These are phyloP conservation scores for Cheilosia vulpina DNA, from an alignment of 2,888 invertebrate genomes.

Conservation along the genomic window DNA sequence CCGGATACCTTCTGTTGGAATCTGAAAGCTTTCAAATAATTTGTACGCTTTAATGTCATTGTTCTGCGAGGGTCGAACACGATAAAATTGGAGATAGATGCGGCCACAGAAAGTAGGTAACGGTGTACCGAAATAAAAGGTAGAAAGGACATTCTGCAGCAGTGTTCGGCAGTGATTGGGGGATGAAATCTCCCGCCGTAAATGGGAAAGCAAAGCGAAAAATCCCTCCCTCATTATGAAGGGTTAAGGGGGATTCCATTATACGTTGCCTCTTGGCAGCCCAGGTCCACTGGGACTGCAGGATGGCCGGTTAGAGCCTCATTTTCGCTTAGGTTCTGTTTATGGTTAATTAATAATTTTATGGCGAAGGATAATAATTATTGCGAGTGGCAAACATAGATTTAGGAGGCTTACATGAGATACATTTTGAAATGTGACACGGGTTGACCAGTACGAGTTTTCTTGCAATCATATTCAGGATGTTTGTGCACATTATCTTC, in stretches of 20 bases:
- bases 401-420: conserved; percentile 31
- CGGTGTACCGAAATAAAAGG: conserved; percentile 26
- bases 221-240: conserved; percentile 67
- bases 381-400: conserved; percentile 4
- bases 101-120: conserved; percentile 45
- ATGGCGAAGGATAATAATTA: conserved; percentile 34
- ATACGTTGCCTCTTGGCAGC: conserved; percentile 27
- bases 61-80: conserved; percentile 59
- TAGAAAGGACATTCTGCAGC: conserved; percentile 19
- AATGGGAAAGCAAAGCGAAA: conserved; percentile 60
- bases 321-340: conserved; percentile 3
- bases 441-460: background rate
- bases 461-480: background rate
- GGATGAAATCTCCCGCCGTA: conserved; percentile 59
- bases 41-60: conserved; percentile 74
- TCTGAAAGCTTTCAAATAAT: conserved; percentile 72
- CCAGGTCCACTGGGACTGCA: conserved; percentile 42
- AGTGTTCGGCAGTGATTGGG: conserved; percentile 49
- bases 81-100: conserved; percentile 70
- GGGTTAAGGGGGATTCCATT: conserved; percentile 66
- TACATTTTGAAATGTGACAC: background rate
- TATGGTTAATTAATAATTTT: conserved; percentile 67
- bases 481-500: conserved; percentile 29
- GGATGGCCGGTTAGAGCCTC: conserved; percentile 4
- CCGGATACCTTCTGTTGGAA: conserved; percentile 47